Evolutionary conservation across 2,797 vertebrate species (phyloP), one percentile per base, ranked within the genome.

Genomic region (Falco berigora): DNA sequence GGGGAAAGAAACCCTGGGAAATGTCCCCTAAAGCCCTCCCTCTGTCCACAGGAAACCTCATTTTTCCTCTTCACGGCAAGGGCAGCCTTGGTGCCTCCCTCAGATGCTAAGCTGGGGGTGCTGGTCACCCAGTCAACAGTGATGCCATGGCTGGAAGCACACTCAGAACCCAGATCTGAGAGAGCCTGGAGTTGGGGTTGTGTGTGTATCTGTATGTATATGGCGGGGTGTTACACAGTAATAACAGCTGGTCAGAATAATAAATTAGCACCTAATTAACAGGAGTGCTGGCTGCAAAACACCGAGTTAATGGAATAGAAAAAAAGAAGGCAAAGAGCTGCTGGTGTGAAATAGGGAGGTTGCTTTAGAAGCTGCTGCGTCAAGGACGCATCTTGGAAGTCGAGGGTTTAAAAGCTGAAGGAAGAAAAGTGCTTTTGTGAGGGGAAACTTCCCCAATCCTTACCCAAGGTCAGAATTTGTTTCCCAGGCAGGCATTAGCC

Each of bases 241-340:
- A 42, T 40, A 91, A 75, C 91, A 93, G 89, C 92, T 89, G 83
- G 52, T 63, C 27, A 4, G 84, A 88, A 92, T 82, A 87, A 89
- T 86, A 93, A 95, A 96, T 92, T 93, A 92, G 75, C 95, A 86
- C 89, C 92, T 96, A 92, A 95, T 94, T 94, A 96, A 96, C 89
- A 50, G 49, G 27, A 86, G 14, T 4, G 67, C n/a, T 58, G 38
- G 61, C 75, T 95, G 80, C 82, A 88, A 92, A 96, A 88, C 76
- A 81, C 66, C n/a, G 62, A 84, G 44, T 63, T 95, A 94, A 96
- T 76, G 68, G 68, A 77, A 96, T 0, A 93, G 49, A 24, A 78
- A 88, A 76, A 86, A 92, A 68, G 21, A 55, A 74, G 56, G 59
- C 20, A 53, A 71, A 71, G 61, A 74, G 38, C 44, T 34, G 44